Evolutionary conservation across 2,888 invertebrate species (phyloP), one percentile per base, ranked within the genome.

Genomic region (Andrena praecox): DNA sequence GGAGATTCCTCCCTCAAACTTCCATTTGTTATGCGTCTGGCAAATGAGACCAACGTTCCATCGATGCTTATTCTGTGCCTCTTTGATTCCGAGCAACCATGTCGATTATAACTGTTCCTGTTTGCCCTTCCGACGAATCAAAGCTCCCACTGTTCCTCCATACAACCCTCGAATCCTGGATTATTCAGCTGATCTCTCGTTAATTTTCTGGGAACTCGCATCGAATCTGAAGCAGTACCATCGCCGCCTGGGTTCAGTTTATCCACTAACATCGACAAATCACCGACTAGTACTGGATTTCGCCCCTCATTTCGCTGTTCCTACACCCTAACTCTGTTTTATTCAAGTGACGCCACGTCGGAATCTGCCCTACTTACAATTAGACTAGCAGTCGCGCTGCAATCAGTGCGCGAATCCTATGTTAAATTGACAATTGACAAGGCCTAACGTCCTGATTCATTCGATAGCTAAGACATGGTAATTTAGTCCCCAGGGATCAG

Each of bases 11-110:
- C 63, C 71, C 68, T 50, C 64, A 42, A 24, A 54, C 59, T 72
- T 79, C 67, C 82, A 72, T 77, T 89, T 79, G 77, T 87, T 77
- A 82, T 63, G 74, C 73, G 59, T 67, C 56, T 56, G 20, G 24
- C 56, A 71, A 74, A 80, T 60, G 84, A 84, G 63, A 71, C 72
- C 71, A 80, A 79, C 54, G 68, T 85, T 85, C 76, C 62, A 35
- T 62, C 80, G 69, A 72, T 67, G 76, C 74, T 88, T 79, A 68
- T 80, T 72, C 74, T 59, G 70, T 80, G 68, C 59, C 72, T 71
- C 42, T 50, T 29, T 59, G 63, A 62, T 70, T 56, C 10, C 33
- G 8, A 75, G n/a, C 20, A 54, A 8, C 35, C 33, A 35, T 7
- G 29, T 4, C 8, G 35, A 54, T n/a, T 16, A 48, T 76, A 54